Percentiles rank a stretch among this genome's conserved stretches.
Conservation (phyloP, 1,140 invertebrate species). For the Mya arenaria region DNA sequence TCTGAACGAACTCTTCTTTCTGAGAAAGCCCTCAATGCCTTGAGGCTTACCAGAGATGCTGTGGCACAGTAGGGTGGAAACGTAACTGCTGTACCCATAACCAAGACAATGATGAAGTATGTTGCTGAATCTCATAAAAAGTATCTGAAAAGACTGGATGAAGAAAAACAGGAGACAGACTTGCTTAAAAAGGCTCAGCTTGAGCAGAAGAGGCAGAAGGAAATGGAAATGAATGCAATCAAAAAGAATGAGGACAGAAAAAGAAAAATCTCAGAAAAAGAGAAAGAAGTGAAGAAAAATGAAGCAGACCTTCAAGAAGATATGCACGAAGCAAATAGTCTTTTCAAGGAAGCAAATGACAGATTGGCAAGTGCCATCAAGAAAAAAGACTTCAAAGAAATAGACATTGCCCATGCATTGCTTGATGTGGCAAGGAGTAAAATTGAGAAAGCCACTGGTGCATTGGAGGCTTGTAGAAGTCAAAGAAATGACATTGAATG, state of each 20-base stretch:
- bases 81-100: background rate
- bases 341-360: constrained; percentile 16
- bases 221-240: background rate
- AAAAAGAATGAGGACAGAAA: background rate
- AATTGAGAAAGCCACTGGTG: background rate
- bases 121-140: background rate
- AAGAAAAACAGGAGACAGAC: background rate
- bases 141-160: background rate
- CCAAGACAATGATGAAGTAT: background rate
- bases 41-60: constrained; percentile 41
- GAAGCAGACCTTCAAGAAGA: background rate
- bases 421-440: constrained; percentile 3
- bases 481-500: constrained; percentile 6
- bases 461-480: background rate
- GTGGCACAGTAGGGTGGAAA: constrained; percentile 1
- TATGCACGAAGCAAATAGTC: background rate
- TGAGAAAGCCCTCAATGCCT: constrained; percentile 47
- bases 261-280: background rate
- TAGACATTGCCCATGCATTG: background rate
- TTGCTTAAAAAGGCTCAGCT: background rate
- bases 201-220: background rate
- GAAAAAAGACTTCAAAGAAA: constrained; percentile 1
- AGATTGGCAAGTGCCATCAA: constrained; percentile 1
- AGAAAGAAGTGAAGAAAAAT: background rate
- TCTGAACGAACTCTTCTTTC: constrained; percentile 49